phyloP scores from a whole-genome alignment of 1,140 invertebrate genomes.

The Pygmarrhopalites habei region DNA sequence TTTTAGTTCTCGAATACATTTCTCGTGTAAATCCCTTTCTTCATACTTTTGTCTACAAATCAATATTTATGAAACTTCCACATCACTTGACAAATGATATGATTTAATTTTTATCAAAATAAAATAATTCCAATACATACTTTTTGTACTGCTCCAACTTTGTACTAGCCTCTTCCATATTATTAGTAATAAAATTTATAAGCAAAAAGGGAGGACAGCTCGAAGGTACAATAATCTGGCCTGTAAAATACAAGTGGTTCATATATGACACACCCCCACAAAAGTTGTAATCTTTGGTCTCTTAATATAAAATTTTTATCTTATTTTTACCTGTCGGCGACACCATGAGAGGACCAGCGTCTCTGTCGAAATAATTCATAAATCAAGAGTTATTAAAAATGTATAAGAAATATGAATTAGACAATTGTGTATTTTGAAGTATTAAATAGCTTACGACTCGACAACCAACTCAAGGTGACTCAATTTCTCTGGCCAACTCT shows the following conservation, averaged over 20 bases:
- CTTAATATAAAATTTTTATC: no score
- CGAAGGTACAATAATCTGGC: conserved; percentile 83
- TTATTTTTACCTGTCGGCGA: no score
- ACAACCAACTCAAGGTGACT: conserved; percentile 76
- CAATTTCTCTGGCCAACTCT: conserved; percentile 61
- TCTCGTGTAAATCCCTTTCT: conserved; percentile 60
- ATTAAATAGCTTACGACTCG: conserved; percentile 75
- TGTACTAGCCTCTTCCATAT: conserved; percentile 64
- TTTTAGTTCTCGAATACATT: conserved; percentile 58
- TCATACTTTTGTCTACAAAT: conserved; percentile 64
- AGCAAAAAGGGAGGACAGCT: conserved; percentile 77
- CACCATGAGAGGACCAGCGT: conserved; percentile 84
- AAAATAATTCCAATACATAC: no score
- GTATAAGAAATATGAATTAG: no score
- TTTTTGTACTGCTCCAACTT: conserved; percentile 65
- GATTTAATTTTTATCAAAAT: no score
- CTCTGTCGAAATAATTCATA: conserved; percentile 55
- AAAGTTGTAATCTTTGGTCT: no score
- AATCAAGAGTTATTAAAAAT: no score
- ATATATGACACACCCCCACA: no score
- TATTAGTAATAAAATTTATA: conserved; percentile 71
- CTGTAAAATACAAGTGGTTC: no score
- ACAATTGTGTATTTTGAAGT: no score
- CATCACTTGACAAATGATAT: neutral
- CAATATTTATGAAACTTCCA: neutral